Evolutionary conservation across 2,888 invertebrate species (phyloP).

Genomic region (Nineta flava): DNA sequence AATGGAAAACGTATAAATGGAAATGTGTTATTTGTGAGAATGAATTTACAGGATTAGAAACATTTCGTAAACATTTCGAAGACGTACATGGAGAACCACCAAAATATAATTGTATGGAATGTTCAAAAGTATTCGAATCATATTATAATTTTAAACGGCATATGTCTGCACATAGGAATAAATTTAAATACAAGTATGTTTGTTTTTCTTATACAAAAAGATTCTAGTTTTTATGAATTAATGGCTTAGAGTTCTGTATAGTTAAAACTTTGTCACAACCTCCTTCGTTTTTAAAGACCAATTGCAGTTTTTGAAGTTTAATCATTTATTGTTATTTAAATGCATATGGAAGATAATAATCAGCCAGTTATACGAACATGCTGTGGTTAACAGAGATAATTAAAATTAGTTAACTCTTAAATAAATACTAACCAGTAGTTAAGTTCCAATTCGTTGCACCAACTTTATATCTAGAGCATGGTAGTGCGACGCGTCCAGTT

Average conservation of each 20-base stretch:
- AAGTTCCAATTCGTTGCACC: no score
- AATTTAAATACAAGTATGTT: slow-evolving; percentile 33
- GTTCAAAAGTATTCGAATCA: slow-evolving; percentile 42
- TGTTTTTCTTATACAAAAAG: background rate
- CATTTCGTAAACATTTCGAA: slow-evolving; percentile 42
- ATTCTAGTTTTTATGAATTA: background rate
- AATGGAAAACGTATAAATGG: background rate
- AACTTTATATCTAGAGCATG: no score
- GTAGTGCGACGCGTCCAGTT: no score
- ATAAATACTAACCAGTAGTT: no score
- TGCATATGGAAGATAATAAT: no score
- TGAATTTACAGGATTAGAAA: slow-evolving; percentile 28
- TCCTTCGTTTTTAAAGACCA: no score
- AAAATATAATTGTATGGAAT: slow-evolving; percentile 49
- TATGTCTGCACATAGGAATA: slow-evolving; percentile 42
- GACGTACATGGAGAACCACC: slow-evolving; percentile 43
- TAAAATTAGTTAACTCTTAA: no score
- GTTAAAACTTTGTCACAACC: no score
- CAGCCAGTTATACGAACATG: no score
- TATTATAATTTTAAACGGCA: slow-evolving; percentile 48
- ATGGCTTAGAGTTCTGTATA: no score
- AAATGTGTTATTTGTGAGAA: slow-evolving; percentile 32
- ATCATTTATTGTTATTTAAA: no score
- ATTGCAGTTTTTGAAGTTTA: background rate
- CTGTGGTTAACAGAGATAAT: no score